Percentiles rank a stretch among this genome's conserved stretches.
phyloP scores from a whole-genome alignment of 2,888 invertebrate genomes.

The Temnothorax ravouxi region DNA sequence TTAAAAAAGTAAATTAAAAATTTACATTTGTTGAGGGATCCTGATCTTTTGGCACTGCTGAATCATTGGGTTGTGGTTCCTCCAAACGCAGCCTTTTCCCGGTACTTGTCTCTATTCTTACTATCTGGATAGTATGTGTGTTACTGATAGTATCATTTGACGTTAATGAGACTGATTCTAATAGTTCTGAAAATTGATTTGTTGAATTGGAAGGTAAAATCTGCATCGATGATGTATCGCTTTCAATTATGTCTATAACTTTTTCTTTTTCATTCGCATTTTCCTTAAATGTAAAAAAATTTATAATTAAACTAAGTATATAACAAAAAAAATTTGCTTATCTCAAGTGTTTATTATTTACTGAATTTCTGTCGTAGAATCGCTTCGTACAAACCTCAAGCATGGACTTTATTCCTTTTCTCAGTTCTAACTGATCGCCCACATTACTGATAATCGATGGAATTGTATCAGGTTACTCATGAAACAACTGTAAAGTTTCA shows the following conservation, averaged over 20 bases:
- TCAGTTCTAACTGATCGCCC: background rate
- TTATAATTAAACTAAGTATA: background rate
- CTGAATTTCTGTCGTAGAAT: background rate
- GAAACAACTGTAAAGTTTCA: background rate
- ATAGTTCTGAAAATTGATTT: no score
- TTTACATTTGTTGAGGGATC: background rate
- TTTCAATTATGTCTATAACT: no score
- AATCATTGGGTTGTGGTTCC: background rate
- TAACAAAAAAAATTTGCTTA: background rate
- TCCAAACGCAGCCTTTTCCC: background rate
- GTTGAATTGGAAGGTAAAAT: no score
- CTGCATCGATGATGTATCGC: no score
- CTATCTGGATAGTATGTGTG: background rate
- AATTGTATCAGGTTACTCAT: background rate
- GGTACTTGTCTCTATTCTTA: background rate
- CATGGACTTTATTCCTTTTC: background rate
- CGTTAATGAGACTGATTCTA: no score
- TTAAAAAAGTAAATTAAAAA: background rate
- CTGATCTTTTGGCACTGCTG: background rate
- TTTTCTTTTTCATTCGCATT: background rate
- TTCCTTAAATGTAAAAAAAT: background rate
- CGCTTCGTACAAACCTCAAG: conserved; percentile 1
- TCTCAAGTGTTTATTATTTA: background rate
- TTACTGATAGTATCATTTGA: no score
- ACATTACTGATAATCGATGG: background rate